Percentiles rank a stretch among this genome's conserved stretches.
Evolutionary conservation across 2,797 vertebrate genomes (phyloP).

Genomic region (Macroramphosus scolopax): DNA sequence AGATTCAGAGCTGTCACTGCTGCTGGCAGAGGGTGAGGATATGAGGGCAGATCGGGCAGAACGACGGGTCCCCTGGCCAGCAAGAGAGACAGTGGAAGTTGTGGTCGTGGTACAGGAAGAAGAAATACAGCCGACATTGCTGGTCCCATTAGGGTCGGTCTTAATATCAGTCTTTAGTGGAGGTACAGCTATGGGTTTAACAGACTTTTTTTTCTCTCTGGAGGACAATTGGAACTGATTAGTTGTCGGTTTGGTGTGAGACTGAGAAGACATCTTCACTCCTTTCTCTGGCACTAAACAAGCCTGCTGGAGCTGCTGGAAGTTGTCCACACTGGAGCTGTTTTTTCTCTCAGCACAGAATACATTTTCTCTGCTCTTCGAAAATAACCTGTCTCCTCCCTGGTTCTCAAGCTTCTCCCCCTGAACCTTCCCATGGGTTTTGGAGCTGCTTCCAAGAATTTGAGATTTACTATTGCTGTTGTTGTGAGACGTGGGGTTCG

Average conservation of each 20-base stretch:
- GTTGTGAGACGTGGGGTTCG: slow-evolving; percentile 58
- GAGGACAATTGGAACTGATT: slow-evolving; percentile 72
- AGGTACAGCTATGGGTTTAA: slow-evolving; percentile 80
- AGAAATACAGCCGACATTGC: slow-evolving; percentile 55
- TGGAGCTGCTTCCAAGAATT: slow-evolving; percentile 68
- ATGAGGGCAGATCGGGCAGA: slow-evolving; percentile 66
- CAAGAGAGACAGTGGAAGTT: slow-evolving; percentile 63
- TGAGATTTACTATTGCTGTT: slow-evolving; percentile 71
- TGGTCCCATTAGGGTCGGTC: slow-evolving; percentile 83
- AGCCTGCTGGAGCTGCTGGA: slow-evolving; percentile 63
- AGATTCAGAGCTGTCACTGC: slow-evolving; percentile 80
- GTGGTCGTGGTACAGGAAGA: slow-evolving; percentile 66
- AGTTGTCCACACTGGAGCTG: slow-evolving; percentile 69
- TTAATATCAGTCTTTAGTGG: slow-evolving; percentile 70
- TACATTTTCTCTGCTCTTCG: slow-evolving; percentile 76
- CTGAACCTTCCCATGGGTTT: slow-evolving; percentile 66
- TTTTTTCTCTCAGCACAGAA: slow-evolving; percentile 70
- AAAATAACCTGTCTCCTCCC: slow-evolving; percentile 76
- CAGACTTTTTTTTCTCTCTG: slow-evolving; percentile 81
- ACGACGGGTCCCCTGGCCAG: slow-evolving; percentile 59
- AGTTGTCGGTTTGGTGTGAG: slow-evolving; percentile 73
- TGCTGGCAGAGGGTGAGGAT: slow-evolving; percentile 76
- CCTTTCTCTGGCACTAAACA: slow-evolving; percentile 65
- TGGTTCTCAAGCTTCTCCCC: slow-evolving; percentile 70
- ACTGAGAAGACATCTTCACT: slow-evolving; percentile 58